phyloP scores from a whole-genome alignment of 2,888 invertebrate genomes.

The Parelbella ahira region DNA sequence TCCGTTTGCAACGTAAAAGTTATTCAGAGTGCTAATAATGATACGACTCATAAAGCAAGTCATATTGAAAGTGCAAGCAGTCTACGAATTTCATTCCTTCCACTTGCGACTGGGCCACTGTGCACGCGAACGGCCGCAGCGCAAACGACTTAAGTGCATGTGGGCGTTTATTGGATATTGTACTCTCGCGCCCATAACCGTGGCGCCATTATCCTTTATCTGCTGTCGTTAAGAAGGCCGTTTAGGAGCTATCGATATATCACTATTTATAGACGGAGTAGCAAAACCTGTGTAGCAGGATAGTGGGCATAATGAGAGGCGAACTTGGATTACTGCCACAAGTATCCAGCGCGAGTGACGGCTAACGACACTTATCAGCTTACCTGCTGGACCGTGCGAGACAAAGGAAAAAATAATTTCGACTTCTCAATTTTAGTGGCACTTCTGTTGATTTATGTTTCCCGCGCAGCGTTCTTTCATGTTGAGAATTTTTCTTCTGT shows the following conservation, averaged over 20 bases:
- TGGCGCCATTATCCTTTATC: slow-evolving; percentile 35
- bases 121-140: slow-evolving; percentile 31
- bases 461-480: slow-evolving; percentile 27
- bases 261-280: slow-evolving; percentile 71
- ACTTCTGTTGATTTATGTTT: slow-evolving; percentile 32
- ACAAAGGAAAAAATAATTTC: slow-evolving; percentile 32
- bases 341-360: slow-evolving; percentile 44
- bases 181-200: slow-evolving; percentile 29
- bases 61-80: slow-evolving; percentile 72
- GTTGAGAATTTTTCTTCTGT: too few species aligned
- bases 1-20: slow-evolving; percentile 33
- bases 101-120: slow-evolving; percentile 66
- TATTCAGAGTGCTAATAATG: slow-evolving; percentile 46
- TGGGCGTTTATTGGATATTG: slow-evolving; percentile 29
- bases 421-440: slow-evolving; percentile 33
- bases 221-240: slow-evolving; percentile 29
- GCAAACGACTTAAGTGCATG: slow-evolving; percentile 16
- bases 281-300: slow-evolving; percentile 69
- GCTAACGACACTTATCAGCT: slow-evolving; percentile 38
- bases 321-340: slow-evolving; percentile 53
- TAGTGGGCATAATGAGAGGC: slow-evolving; percentile 57
- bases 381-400: slow-evolving; percentile 31
- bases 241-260: slow-evolving; percentile 33
- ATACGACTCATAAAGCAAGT: slow-evolving; percentile 50
- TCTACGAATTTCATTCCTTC: slow-evolving; percentile 62